Conservation (phyloP, 2,888 invertebrate genomes). For the Blera fallax region DNA sequence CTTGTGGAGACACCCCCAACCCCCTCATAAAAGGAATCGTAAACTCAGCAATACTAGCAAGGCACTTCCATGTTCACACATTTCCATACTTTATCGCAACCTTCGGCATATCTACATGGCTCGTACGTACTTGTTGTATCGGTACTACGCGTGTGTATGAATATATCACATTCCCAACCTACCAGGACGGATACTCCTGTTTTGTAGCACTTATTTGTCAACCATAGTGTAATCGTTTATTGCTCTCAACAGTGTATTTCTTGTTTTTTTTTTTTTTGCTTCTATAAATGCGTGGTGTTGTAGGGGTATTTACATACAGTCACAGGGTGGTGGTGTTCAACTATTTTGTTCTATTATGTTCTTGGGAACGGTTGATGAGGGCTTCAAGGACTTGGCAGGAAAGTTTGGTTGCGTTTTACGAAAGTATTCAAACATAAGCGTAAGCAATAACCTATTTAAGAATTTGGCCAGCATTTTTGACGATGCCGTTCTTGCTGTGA, state of each 20-base stretch:
- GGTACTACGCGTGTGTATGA: not conserved
- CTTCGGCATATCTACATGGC: not conserved
- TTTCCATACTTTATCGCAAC: slow-evolving; percentile 32
- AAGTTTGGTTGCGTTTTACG: not conserved
- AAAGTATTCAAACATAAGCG: slow-evolving; percentile 6
- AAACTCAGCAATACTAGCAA: slow-evolving; percentile 37
- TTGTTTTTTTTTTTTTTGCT: not conserved
- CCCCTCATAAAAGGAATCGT: slow-evolving; percentile 29
- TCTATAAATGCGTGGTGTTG: not conserved
- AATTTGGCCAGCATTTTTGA: not conserved
- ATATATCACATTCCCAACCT: not conserved
- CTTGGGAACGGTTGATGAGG: slow-evolving; percentile 31
- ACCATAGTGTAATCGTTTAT: slow-evolving; percentile 70
- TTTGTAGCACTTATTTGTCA: slow-evolving; percentile 52
- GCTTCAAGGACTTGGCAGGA: slow-evolving; percentile 16
- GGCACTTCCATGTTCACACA: slow-evolving; percentile 47
- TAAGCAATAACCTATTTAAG: not conserved
- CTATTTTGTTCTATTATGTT: slow-evolving; percentile 32
- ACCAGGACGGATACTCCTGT: no score
- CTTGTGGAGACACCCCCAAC: not conserved
- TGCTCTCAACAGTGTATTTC: slow-evolving; percentile 47
- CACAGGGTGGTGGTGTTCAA: slow-evolving; percentile 6
- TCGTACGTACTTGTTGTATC: not conserved
- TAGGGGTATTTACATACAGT: not conserved
- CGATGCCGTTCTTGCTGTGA: not conserved